phyloP scores from a whole-genome alignment of 2,797 vertebrate species.

The Thalassophryne amazonica region DNA sequence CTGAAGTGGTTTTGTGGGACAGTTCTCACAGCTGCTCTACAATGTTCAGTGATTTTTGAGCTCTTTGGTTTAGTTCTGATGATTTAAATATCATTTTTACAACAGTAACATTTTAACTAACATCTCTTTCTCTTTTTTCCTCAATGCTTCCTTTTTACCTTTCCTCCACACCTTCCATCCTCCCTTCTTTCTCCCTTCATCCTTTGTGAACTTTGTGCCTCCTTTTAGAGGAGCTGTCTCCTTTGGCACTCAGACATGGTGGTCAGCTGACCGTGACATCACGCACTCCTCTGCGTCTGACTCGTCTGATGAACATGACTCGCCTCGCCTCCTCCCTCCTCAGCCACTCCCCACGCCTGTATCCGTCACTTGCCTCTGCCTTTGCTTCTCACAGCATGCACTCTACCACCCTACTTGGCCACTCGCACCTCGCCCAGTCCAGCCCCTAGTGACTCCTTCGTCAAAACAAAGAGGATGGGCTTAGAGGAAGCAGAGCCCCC shows the following conservation, averaged over 20 bases:
- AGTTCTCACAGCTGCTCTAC: too few relatives aligned
- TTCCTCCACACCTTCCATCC: too few relatives aligned
- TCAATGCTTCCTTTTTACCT: too few relatives aligned
- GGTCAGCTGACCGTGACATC: slow-evolving; percentile 8
- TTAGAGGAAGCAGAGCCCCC: too few relatives aligned
- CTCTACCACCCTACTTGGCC: background rate
- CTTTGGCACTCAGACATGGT: background rate
- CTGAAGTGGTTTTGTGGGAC: too few relatives aligned
- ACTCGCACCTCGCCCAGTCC: background rate
- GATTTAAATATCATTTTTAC: too few relatives aligned
- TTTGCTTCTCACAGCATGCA: background rate
- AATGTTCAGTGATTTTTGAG: too few relatives aligned
- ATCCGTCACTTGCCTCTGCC: background rate
- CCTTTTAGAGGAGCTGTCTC: slow-evolving; percentile 6
- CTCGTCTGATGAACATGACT: slow-evolving; percentile 16
- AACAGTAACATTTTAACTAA: too few relatives aligned
- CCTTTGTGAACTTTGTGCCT: background rate
- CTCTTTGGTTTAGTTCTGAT: too few relatives aligned
- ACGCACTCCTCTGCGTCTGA: background rate
- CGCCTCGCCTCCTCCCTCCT: slow-evolving; percentile 4
- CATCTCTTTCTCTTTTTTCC: too few relatives aligned
- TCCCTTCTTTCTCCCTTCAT: background rate
- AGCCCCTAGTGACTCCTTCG: too few relatives aligned
- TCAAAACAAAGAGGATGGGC: too few relatives aligned
- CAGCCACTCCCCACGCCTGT: background rate